Conservation (phyloP, 2,888 invertebrate genomes). For the Lycia hirtaria region DNA sequence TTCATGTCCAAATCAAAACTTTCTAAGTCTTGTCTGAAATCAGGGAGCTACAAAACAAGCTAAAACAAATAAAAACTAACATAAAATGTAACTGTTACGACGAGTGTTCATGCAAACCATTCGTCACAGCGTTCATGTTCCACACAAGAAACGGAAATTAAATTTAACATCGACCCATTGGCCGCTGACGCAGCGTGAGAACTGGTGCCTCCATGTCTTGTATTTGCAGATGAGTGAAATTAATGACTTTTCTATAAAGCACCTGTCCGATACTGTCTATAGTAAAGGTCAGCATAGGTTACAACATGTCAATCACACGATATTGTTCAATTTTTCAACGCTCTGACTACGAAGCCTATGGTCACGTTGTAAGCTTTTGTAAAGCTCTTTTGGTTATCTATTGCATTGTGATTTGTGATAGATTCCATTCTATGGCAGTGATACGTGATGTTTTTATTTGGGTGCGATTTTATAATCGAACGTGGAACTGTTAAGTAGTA, state of each 20-base stretch:
- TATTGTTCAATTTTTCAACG: constrained; percentile 42
- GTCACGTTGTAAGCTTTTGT: constrained; percentile 19
- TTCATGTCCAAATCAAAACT: neutral
- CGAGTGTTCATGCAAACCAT: constrained; percentile 39
- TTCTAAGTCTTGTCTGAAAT: constrained; percentile 23
- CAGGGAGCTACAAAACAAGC: constrained; percentile 28
- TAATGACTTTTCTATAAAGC: constrained; percentile 59
- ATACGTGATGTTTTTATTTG: constrained; percentile 17
- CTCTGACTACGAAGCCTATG: constrained; percentile 12
- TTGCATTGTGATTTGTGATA: constrained; percentile 21
- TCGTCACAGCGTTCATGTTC: constrained; percentile 49
- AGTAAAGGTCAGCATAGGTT: constrained; percentile 52
- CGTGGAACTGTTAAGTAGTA: too few relatives aligned
- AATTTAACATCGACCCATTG: constrained; percentile 40
- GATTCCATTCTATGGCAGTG: constrained; percentile 13
- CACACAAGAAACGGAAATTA: constrained; percentile 51
- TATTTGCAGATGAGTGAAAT: constrained; percentile 44
- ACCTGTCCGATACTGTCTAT: constrained; percentile 41
- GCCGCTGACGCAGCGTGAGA: constrained; percentile 50
- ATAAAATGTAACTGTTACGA: constrained; percentile 30
- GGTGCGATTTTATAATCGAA: constrained; percentile 7
- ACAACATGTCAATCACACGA: constrained; percentile 54
- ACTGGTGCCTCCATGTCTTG: constrained; percentile 32
- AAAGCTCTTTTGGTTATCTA: constrained; percentile 21
- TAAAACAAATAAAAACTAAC: constrained; percentile 36